Evolutionary conservation across 2,113 vertebrate species (phyloP).

Genomic region (Ageneiosus marmoratus): DNA sequence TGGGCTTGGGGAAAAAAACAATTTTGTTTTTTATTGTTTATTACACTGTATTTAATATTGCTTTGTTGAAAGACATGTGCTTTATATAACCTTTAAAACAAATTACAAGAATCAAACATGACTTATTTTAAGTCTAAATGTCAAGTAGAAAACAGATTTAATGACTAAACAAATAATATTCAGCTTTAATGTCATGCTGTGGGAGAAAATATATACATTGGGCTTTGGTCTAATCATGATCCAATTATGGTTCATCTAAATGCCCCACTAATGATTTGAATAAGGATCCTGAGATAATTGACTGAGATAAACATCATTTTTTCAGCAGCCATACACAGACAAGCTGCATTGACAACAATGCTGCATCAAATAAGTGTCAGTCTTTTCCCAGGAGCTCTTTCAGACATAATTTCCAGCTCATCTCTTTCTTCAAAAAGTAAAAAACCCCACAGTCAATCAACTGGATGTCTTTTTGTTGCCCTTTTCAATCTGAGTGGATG

Average conservation of each 20-base stretch:
- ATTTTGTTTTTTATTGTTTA: not conserved
- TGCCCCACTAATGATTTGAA: slow-evolving; percentile 20
- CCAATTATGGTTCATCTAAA: slow-evolving; percentile 29
- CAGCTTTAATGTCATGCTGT: slow-evolving; percentile 4
- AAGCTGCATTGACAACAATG: slow-evolving; percentile 26
- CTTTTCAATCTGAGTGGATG: slow-evolving; percentile 34
- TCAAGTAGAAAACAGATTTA: slow-evolving; percentile 2
- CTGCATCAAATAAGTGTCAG: not conserved
- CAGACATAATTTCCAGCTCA: slow-evolving; percentile 12
- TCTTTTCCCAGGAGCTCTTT: slow-evolving; percentile 25
- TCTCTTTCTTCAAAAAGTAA: slow-evolving; percentile 17
- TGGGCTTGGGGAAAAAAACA: not conserved
- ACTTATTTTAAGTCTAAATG: slow-evolving; percentile 2
- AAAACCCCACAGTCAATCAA: slow-evolving; percentile 19
- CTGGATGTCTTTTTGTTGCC: slow-evolving; percentile 43
- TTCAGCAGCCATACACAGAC: not conserved
- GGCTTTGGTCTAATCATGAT: slow-evolving; percentile 8
- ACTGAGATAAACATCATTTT: slow-evolving; percentile 11
- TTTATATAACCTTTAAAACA: not conserved
- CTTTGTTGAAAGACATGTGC: not conserved
- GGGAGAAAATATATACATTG: slow-evolving; percentile 10
- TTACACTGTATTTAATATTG: slow-evolving; percentile 8
- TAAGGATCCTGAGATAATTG: slow-evolving; percentile 1
- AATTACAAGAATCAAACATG: slow-evolving; percentile 12
- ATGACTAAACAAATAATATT: slow-evolving; percentile 17